Evolutionary conservation across 1,140 invertebrate species (phyloP).

Genomic region (Ceratina australensis): DNA sequence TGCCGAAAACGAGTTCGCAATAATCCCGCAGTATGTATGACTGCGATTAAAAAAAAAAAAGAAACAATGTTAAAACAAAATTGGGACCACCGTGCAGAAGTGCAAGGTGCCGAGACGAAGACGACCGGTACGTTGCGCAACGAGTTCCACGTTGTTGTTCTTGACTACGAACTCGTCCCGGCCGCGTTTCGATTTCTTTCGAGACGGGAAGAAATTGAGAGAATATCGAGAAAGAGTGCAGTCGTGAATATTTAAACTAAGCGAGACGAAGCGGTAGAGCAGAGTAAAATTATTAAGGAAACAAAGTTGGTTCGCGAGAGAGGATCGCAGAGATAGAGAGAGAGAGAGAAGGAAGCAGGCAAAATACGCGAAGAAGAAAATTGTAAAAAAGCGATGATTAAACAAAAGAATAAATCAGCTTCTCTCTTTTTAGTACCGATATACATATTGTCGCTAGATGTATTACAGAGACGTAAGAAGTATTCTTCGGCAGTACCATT

Average conservation of each 20-base stretch:
- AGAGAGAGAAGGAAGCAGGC: background rate
- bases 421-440: slow-evolving; percentile 66
- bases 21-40: slow-evolving; percentile 9
- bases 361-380: slow-evolving; percentile 37
- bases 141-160: background rate
- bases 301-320: background rate
- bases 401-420: slow-evolving; percentile 46
- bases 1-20: background rate
- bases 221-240: background rate
- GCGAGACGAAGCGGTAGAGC: slow-evolving; percentile 15
- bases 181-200: slow-evolving; percentile 22
- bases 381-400: slow-evolving; percentile 52
- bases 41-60: slow-evolving; percentile 22
- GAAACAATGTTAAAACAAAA: slow-evolving; percentile 1
- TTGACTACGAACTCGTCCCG: background rate
- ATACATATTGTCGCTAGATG: slow-evolving; percentile 60
- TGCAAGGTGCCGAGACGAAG: slow-evolving; percentile 51
- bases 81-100: slow-evolving; percentile 62
- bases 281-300: background rate
- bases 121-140: background rate
- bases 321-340: background rate
- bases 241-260: slow-evolving; percentile 11
- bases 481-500: slow-evolving; percentile 58
- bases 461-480: slow-evolving; percentile 58
- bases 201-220: background rate